These are phyloP conservation scores for Pitangus sulphuratus DNA, from an alignment of 2,797 vertebrate genomes.

Conservation along the genomic window DNA sequence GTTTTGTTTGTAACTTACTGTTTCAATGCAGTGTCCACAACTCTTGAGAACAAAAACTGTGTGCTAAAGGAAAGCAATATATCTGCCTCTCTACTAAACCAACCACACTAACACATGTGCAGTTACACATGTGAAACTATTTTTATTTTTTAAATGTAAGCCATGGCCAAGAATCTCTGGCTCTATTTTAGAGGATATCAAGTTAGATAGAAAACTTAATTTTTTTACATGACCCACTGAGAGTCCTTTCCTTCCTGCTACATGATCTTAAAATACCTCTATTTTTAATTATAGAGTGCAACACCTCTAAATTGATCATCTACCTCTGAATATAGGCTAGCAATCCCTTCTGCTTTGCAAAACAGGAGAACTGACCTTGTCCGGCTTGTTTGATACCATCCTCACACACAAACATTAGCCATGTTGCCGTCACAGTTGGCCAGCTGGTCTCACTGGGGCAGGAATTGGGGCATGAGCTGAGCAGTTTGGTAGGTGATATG, in stretches of 20 bases:
- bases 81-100: not conserved
- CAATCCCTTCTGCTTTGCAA: not conserved
- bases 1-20: not conserved
- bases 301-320: not conserved
- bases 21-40: not conserved
- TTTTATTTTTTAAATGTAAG: not conserved
- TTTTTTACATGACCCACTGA: not conserved
- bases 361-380: not conserved
- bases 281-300: not conserved
- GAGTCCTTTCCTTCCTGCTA: not conserved
- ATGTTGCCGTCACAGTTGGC: not conserved
- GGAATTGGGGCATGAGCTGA: not conserved
- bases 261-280: rapidly evolving
- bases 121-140: not conserved
- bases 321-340: not conserved
- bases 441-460: not conserved
- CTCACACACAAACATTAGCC: not conserved
- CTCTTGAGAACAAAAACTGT: not conserved
- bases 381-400: not conserved
- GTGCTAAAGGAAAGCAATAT: not conserved
- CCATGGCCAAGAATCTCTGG: not conserved
- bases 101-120: not conserved
- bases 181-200: not conserved
- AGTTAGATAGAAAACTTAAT: not conserved
- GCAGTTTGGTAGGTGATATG: not conserved